Evolutionary conservation across 2,113 vertebrate species (phyloP).

Genomic region (Calyptomena viridis): DNA sequence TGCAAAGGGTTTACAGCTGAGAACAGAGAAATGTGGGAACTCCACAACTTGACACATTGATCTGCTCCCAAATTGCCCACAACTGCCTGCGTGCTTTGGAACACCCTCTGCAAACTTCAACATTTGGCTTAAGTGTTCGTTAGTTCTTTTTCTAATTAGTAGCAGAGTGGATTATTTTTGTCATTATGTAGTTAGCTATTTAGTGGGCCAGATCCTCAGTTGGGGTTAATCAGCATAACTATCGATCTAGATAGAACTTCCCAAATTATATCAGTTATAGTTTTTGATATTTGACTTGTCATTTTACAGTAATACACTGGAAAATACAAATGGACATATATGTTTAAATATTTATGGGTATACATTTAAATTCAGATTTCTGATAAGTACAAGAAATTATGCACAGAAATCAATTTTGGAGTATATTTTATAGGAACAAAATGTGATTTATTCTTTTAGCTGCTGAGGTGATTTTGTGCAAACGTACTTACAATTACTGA

Average conservation of each 20-base stretch:
- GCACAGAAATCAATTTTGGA: background rate
- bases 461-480: background rate
- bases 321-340: background rate
- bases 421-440: background rate
- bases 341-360: background rate
- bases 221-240: conserved; percentile 16
- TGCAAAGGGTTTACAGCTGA: conserved; percentile 35
- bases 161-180: conserved; percentile 30
- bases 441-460: background rate
- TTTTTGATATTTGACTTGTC: background rate
- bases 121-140: background rate
- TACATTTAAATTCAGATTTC: background rate
- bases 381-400: background rate
- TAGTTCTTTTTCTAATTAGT: conserved; percentile 34
- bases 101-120: conserved; percentile 10
- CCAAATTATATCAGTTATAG: background rate
- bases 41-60: conserved; percentile 45
- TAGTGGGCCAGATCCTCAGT: conserved; percentile 33
- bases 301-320: background rate
- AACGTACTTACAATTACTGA: background rate
- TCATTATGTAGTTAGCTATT: conserved; percentile 18
- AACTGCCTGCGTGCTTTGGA: conserved; percentile 59
- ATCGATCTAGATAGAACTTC: conserved; percentile 17
- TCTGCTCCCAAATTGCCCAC: conserved; percentile 15
- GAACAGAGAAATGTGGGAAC: conserved; percentile 68